Base-by-base conservation (phyloP, 53 echinoderm and acorn worm species). In the Astropecten irregularis region DNA sequence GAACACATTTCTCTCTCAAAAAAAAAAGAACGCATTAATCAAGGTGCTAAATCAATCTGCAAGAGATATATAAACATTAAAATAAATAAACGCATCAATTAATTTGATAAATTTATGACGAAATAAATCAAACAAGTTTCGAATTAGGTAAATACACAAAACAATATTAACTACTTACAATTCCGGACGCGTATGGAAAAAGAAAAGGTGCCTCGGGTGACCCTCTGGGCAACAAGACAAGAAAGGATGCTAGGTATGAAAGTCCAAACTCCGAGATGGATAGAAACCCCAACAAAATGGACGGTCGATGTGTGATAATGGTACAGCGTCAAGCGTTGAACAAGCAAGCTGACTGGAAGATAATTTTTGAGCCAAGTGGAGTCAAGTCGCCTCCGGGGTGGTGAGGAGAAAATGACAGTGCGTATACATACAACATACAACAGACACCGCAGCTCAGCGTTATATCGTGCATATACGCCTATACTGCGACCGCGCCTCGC, bases 261-360 rank as follows among this genome's bases (percentile, higher is more conserved):
- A 57, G 76, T 76, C 40, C 76, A 76, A 58, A 40, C 76, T 40
- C 76, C 40, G 26, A 56, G 76, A 40, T 42, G 40, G 58, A 76
- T 55, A 76, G 39, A 40, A n/a, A n/a, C n/a, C 56, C 38, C 39
- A 1, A 40, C 28, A 29, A 39, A 19, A 20, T n/a, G 20, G 49
- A 27, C 69, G 32, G n/a, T n/a, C n/a, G n/a, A n/a, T n/a, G n/a
- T n/a, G n/a, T n/a, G n/a, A n/a, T n/a, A n/a, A n/a, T n/a, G n/a
- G n/a, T n/a, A n/a, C n/a, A n/a, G 42, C 20, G 22, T 15, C 15
- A 25, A 35, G 28, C 9, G n/a, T 4, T 32, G 18, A 48, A 29
- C 29, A 49, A 32, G 22, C 73, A 52, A 73, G 51, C 32, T 20
- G 21, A 33, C n/a, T 3, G 8, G 13, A 23, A 55, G 21, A 0